Evolutionary conservation across 2,888 invertebrate genomes (phyloP), one percentile per base, ranked within the genome.

Genomic region (Steinernema scapterisci): DNA sequence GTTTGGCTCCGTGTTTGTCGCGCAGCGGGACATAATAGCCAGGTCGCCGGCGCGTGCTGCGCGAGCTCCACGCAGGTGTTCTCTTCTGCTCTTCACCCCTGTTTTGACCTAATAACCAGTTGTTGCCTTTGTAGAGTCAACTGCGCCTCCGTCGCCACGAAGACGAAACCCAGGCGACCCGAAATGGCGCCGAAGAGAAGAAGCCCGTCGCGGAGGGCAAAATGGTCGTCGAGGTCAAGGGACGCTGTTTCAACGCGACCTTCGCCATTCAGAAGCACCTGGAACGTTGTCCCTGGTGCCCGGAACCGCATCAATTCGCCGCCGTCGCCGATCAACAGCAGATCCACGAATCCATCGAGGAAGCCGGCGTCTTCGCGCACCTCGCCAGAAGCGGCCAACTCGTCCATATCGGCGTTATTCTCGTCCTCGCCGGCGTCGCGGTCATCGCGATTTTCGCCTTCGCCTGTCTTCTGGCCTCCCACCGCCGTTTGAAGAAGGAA

Each of bases 161-260:
- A n/a, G 27, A 7, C 54, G 23, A 9, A 13, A 43, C 45, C 25
- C 7, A 16, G 21, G 6, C 16, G 21, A 38, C 63, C 16, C n/a
- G 16, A 16, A n/a, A 63, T 5, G 19, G 21, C 9, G 25, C 11
- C 38, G 16, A 63, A 23, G 31, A 43, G 25, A 16, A 71, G 43
- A 76, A 77, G 43, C 38, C 38, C 38, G n/a, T n/a, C n/a, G 38
- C 38, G 9, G 38, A 38, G 38, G 48, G 70, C 13, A 70, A 71
- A 46, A 80, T 77, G 71, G 70, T 78, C 9, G 76, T 82, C 63
- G 75, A 83, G 75, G 76, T 85, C 52, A 81, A 80, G 38, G 85
- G 84, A 23, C 81, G 82, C 54, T 85, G 85, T 76, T 85, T 85
- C 79, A 85, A 85, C 71, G 85, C 84, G 16, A 82, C 85, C 3